A percentile compares a stretch with the other conserved stretches of the same genome.
Conservation (phyloP, 2,797 vertebrate species). For the Cuniculus paca region DNA sequence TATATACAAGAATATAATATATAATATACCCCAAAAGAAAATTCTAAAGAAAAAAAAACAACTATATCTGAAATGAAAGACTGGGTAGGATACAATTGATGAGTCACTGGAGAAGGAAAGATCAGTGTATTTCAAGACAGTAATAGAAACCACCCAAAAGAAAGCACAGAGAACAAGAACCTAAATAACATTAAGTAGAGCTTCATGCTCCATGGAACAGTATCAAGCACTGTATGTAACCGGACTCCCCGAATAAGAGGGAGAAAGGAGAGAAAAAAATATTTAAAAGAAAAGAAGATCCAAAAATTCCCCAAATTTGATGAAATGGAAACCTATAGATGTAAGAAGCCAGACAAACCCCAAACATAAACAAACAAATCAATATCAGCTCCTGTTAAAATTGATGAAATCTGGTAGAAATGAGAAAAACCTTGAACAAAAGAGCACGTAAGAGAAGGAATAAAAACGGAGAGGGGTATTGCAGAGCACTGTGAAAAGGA, state of each 20-base stretch:
- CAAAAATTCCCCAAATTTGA: not conserved
- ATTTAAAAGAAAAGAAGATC: not conserved
- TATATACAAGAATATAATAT: not conserved
- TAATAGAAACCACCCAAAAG: not conserved
- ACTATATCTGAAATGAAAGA: not conserved
- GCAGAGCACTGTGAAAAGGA: not conserved
- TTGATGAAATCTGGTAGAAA: not conserved
- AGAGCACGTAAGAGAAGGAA: not conserved
- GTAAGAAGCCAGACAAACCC: not conserved
- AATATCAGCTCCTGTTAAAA: not conserved
- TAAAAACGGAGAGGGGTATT: not conserved
- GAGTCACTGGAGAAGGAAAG: not conserved
- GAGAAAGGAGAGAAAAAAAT: not conserved
- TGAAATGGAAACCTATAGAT: not conserved
- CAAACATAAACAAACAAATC: not conserved
- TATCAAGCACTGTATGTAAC: not conserved
- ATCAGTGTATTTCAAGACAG: not conserved
- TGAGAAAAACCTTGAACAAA: not conserved
- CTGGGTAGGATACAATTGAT: not conserved
- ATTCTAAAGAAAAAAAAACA: conserved; percentile 18
- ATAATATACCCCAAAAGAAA: not conserved
- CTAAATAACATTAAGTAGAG: not conserved
- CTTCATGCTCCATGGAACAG: not conserved
- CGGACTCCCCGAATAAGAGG: not conserved
- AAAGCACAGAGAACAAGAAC: not conserved